Base-by-base conservation (phyloP, 2,888 invertebrate genomes). In the Mamestra brassicae region DNA sequence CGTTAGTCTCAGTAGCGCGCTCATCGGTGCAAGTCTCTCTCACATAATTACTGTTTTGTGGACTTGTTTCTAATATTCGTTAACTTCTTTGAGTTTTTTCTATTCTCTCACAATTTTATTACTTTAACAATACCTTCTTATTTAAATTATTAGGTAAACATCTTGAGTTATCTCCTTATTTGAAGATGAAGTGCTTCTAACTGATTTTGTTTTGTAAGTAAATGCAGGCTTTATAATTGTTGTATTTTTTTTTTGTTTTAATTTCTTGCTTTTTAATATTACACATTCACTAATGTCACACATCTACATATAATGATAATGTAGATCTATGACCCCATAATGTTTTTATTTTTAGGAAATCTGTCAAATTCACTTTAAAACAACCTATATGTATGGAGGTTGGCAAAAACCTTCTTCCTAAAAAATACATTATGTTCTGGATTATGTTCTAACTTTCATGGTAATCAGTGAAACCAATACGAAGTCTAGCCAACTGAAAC, bases 151-250 rank as follows among this genome's bases (percentile, higher is more conserved):
- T 36, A 13, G 50, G 34, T 42, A 54, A 34, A 54, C n/a, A 50
- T 7, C n/a, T 17, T n/a, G n/a, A 15, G 45, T 45, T n/a, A 13
- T 3, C 15, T 38, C 42, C 50, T n/a, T 42, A 26, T 45, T 26
- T 1, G 58, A 58, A 50, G 8, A 60, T 36, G 34, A 10, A 38
- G 52, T 78, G 38, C 26, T n/a, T 52, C 38, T 34, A 34, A 50
- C 15, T 42, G 15, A 50, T 71, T 38, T 15, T 10, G 34, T 69
- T 47, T 42, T 78, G 36, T 62, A 66, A 74, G 65, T 76, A 17
- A 60, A 55, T 78, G 17, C 66, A 62, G 7, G 13, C 17, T 66
- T 47, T 55, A 65, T 54, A 47, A 47, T 34, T 55, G n/a, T 13
- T 63, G 5, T 42, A 26, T 34, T 42, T n/a, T 2, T 2, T n/a